Base-by-base conservation (phyloP, 2,113 vertebrate genomes). In the Erinaceus europaeus region DNA sequence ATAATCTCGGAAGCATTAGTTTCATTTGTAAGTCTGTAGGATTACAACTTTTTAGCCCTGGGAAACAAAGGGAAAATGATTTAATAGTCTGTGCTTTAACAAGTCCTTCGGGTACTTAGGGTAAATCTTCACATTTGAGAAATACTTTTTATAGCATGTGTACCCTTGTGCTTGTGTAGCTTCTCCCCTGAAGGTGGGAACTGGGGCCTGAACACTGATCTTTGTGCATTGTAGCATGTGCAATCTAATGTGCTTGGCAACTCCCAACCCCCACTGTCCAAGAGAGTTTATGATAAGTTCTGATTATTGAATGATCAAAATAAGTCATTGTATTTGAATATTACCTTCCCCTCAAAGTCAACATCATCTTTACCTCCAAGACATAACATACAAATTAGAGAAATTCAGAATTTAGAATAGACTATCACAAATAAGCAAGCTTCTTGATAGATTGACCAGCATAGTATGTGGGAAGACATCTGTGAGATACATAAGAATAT, bases 401-500 rank as follows among this genome's bases (percentile, higher is more conserved):
- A 94, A 96, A 95, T 86, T 68, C 80, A 84, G 69, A 95, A 95
- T 96, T 92, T 93, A 95, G 81, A 96, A 93, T 76, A 94, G 91
- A 85, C 87, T 96, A 95, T 92, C 92, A 93, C 78, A 95, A 96
- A 94, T 93, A 96, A 95, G 93, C 32, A 42, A 88, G 95, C 94
- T 92, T 94, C 93, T 94, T 96, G 94, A 91, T 84, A 91, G 84
- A 87, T 86, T 92, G 94, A 94, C 94, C 95, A 97, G 92, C 95
- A 95, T 78, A 96, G 65, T 93, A 95, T 94, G 95, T 97, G 93
- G 93, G 92, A 96, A 97, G 94, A 97, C 95, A 97, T 97, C 95
- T 96, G 94, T 96, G 95, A 97, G 91, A 96, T 94, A 86, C 89
- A 96, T 90, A 62, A 90, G 94, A 96, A 97, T 94, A 94, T 96